Conservation (phyloP, 2,113 vertebrate genomes). For the Cheirogaleus medius region DNA sequence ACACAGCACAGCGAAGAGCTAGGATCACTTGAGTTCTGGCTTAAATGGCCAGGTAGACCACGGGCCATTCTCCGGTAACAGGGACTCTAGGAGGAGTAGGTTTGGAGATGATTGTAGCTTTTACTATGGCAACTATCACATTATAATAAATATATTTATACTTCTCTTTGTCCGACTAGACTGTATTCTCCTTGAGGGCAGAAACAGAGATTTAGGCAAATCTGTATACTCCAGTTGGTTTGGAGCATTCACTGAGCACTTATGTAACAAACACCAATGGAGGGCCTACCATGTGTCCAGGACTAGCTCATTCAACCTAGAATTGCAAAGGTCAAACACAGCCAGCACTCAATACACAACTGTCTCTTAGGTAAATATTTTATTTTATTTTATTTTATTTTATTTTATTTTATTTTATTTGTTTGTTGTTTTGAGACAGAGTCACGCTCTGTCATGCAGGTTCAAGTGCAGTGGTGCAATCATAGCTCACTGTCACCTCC, state of each 20-base stretch:
- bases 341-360: accelerated
- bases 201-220: not conserved
- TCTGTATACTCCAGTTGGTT: not conserved
- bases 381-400: too few relatives aligned
- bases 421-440: too few relatives aligned
- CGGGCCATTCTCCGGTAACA: not conserved
- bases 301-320: not conserved
- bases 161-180: not conserved
- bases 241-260: not conserved
- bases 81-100: not conserved
- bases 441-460: too few relatives aligned
- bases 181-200: not conserved
- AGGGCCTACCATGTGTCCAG: accelerated
- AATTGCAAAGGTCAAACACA: not conserved
- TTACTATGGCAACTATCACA: not conserved
- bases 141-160: not conserved
- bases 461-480: too few relatives aligned
- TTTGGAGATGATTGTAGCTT: not conserved
- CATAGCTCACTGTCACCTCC: too few relatives aligned
- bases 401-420: not conserved
- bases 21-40: not conserved
- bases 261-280: accelerated
- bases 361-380: not conserved
- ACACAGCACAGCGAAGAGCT: not conserved
- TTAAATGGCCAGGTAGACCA: not conserved